These are phyloP conservation scores for Paracyclopina nana DNA, from an alignment of 1,140 invertebrate genomes.

Conservation along the genomic window DNA sequence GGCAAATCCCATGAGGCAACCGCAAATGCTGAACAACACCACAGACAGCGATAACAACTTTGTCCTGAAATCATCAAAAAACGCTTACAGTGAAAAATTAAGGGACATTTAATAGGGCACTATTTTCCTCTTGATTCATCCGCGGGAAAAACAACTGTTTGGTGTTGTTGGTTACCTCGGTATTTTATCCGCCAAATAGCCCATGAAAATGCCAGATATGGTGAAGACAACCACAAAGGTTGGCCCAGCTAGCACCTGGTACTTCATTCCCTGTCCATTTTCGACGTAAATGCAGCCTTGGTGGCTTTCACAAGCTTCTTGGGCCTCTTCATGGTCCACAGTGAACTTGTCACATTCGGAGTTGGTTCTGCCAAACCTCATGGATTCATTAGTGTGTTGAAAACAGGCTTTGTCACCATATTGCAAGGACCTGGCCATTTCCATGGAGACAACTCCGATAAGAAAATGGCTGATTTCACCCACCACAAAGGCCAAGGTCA, in stretches of 20 bases:
- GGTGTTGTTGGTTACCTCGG: not conserved
- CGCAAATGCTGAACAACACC: not conserved
- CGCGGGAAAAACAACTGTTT: too few species aligned
- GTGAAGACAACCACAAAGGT: conserved; percentile 78
- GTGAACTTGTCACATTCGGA: too few species aligned
- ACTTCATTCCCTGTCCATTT: conserved; percentile 68
- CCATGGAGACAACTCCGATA: conserved; percentile 62
- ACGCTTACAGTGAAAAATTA: not conserved
- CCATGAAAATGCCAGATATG: conserved; percentile 60
- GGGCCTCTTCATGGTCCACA: too few species aligned
- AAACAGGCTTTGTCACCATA: conserved; percentile 73
- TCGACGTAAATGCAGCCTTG: too few species aligned
- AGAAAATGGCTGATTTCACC: conserved; percentile 67
- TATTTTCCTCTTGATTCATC: not conserved
- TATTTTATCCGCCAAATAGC: conserved; percentile 57
- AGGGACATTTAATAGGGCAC: too few species aligned
- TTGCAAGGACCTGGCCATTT: conserved; percentile 55
- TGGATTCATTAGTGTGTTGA: too few species aligned
- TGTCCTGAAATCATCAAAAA: not conserved
- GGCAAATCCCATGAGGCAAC: conserved; percentile 51
- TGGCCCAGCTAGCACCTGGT: conserved; percentile 75
- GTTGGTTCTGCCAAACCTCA: too few species aligned
- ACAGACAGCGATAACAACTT: not conserved
- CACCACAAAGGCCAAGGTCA: conserved; percentile 57
- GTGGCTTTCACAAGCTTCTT: too few species aligned